Conservation (phyloP, 2,797 vertebrate genomes). For the Pygocentrus nattereri region DNA sequence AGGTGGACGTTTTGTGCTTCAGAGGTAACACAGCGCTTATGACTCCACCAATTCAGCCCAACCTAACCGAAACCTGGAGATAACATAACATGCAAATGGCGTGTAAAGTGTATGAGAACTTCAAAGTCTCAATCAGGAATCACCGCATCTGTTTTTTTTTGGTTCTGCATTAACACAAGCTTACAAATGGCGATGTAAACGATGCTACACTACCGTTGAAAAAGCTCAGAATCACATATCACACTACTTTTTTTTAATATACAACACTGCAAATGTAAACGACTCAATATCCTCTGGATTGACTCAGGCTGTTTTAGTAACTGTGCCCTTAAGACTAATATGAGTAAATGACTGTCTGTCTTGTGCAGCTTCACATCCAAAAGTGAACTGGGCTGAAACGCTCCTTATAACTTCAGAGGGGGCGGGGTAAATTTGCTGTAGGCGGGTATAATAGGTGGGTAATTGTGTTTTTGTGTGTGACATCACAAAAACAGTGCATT, state of each 20-base stretch:
- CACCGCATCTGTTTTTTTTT: not conserved
- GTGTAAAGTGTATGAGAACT: not conserved
- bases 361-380: too few species aligned
- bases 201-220: not conserved
- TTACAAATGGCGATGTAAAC: not conserved
- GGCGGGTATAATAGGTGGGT: too few species aligned
- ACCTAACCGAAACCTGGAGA: not conserved
- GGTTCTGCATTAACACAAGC: not conserved
- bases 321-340: too few species aligned
- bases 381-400: too few species aligned
- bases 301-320: too few species aligned
- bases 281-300: too few species aligned
- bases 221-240: not conserved
- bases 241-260: not conserved
- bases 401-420: too few species aligned
- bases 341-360: too few species aligned
- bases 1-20: not conserved
- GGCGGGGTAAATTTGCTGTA: too few species aligned
- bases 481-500: too few species aligned
- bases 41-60: not conserved
- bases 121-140: conserved; percentile 8
- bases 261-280: too few species aligned
- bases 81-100: not conserved
- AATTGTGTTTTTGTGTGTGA: too few species aligned
- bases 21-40: not conserved